Conservation (phyloP, 2,797 vertebrate species). For the Micromesistius poutassou region DNA sequence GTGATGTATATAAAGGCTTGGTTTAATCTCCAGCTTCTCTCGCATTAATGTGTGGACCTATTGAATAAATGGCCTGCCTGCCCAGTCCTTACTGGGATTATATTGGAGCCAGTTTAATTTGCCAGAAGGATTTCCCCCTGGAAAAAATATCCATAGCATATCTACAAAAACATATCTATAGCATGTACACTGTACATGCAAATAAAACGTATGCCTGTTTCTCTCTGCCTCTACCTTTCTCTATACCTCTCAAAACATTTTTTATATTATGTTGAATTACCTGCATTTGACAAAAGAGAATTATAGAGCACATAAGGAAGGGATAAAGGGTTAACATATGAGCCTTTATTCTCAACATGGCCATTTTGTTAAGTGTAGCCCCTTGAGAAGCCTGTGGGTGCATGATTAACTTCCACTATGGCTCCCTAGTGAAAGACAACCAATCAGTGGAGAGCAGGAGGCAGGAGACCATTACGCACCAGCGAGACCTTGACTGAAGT, state of each 20-base stretch:
- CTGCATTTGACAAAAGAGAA: neutral
- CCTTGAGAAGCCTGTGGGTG: slow-evolving; percentile 3
- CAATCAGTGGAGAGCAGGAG: slow-evolving; percentile 33
- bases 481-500: slow-evolving; percentile 16
- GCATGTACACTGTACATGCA: neutral
- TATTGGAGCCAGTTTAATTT: slow-evolving; percentile 33
- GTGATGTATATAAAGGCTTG: slow-evolving; percentile 2
- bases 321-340: neutral
- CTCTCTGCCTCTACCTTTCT: neutral
- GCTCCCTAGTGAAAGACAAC: slow-evolving; percentile 16
- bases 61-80: slow-evolving; percentile 33
- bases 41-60: slow-evolving; percentile 21
- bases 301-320: neutral
- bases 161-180: neutral
- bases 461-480: slow-evolving; percentile 13
- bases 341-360: neutral
- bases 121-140: slow-evolving; percentile 26
- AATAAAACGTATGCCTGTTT: neutral
- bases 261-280: neutral
- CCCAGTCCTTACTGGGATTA: slow-evolving; percentile 41
- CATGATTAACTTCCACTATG: slow-evolving; percentile 34
- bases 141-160: slow-evolving; percentile 10
- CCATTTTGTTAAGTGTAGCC: neutral
- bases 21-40: neutral
- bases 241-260: neutral